phyloP scores from a whole-genome alignment of 2,113 vertebrate genomes.

The Setophaga kirtlandii region DNA sequence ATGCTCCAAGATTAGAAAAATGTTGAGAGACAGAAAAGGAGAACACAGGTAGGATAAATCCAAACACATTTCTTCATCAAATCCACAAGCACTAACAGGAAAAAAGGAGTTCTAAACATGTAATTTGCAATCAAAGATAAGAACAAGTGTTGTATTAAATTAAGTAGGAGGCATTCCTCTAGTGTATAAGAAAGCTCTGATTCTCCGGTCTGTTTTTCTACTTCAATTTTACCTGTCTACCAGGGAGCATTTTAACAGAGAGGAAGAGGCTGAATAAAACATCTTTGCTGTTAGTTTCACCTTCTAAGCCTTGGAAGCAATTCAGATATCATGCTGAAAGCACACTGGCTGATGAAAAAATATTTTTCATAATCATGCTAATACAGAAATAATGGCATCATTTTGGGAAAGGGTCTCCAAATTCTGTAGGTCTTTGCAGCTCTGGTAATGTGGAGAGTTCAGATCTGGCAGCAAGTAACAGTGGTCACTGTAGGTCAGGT shows the following conservation, averaged over 20 bases:
- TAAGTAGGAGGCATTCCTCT: neutral
- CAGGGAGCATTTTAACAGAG: neutral
- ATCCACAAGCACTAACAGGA: neutral
- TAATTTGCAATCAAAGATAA: neutral
- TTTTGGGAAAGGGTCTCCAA: neutral
- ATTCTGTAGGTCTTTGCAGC: neutral
- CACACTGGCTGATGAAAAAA: neutral
- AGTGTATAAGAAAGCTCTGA: neutral
- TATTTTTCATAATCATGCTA: neutral
- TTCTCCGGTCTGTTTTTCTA: neutral
- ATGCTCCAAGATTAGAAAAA: neutral
- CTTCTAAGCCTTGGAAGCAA: neutral
- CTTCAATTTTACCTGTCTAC: neutral
- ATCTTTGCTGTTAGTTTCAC: neutral
- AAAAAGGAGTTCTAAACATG: neutral
- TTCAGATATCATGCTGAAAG: neutral
- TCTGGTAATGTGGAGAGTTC: neutral
- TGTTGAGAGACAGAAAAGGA: neutral
- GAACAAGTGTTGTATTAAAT: neutral
- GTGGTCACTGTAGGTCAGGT: neutral
- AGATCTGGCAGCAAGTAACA: neutral
- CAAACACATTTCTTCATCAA: neutral
- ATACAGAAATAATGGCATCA: neutral
- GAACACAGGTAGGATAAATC: neutral
- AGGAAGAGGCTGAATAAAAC: neutral